phyloP scores from a whole-genome alignment of 2,797 vertebrate species.

The Tarsius wallacei region DNA sequence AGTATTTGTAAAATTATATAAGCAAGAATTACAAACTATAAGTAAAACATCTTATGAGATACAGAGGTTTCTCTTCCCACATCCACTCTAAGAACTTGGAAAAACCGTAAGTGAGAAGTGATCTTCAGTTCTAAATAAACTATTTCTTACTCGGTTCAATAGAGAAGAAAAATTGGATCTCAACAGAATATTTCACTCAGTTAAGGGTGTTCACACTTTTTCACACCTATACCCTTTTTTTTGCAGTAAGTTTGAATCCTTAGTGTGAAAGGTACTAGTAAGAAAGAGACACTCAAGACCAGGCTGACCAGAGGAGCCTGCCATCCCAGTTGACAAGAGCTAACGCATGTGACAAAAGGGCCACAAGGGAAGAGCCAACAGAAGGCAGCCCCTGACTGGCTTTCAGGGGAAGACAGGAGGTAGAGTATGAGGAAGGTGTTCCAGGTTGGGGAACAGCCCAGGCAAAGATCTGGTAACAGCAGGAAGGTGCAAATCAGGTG shows the following conservation, averaged over 20 bases:
- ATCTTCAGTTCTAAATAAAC: conserved; percentile 36
- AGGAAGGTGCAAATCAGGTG: neutral
- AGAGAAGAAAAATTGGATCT: conserved; percentile 7
- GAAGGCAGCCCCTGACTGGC: rapidly evolving
- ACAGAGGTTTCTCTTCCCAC: neutral
- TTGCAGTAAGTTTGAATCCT: neutral
- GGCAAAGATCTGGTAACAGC: neutral
- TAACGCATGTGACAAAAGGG: rapidly evolving
- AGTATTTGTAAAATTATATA: conserved; percentile 25
- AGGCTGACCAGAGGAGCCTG: neutral
- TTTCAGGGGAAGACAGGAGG: neutral
- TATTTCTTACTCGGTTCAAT: neutral
- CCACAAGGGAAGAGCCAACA: rapidly evolving
- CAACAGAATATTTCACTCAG: neutral
- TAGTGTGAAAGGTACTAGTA: too few relatives aligned
- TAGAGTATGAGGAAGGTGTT: rapidly evolving
- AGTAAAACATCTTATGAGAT: neutral
- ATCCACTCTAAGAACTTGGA: conserved; percentile 5
- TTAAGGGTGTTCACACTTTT: neutral
- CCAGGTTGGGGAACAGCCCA: too few relatives aligned
- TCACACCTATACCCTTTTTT: neutral
- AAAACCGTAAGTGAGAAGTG: neutral
- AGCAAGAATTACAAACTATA: conserved; percentile 15
- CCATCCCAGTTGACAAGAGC: neutral
- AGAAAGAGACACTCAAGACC: neutral